Conservation (phyloP, 2,888 invertebrate genomes). For the Penaeus monodon region DNA sequence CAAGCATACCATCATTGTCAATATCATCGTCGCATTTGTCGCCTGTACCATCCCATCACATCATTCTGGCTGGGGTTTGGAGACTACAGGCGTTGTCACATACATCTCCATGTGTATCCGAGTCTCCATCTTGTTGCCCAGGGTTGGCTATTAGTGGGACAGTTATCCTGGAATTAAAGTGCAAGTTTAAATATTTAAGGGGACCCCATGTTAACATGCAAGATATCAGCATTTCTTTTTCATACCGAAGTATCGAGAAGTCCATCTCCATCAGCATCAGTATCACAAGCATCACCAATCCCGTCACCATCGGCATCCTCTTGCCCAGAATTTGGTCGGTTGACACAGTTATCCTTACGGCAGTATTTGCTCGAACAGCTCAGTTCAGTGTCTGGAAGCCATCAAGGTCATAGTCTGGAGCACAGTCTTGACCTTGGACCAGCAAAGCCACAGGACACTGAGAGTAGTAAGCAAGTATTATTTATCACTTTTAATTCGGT, state of each 20-base stretch:
- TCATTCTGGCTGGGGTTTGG: slow-evolving; percentile 93
- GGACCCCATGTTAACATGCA: slow-evolving; percentile 71
- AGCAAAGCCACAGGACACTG: slow-evolving; percentile 90
- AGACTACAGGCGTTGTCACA: slow-evolving; percentile 87
- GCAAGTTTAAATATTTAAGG: slow-evolving; percentile 65
- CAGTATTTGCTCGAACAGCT: slow-evolving; percentile 81
- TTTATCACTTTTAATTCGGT: too few relatives aligned
- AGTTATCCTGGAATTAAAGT: slow-evolving; percentile 83
- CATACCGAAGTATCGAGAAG: slow-evolving; percentile 73
- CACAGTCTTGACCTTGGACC: slow-evolving; percentile 89
- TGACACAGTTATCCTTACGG: slow-evolving; percentile 83
- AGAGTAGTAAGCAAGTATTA: not conserved
- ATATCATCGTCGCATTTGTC: slow-evolving; percentile 73
- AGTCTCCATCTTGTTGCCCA: slow-evolving; percentile 86
- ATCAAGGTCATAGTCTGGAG: slow-evolving; percentile 86
- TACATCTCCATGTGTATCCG: slow-evolving; percentile 88
- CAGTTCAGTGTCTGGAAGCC: slow-evolving; percentile 84
- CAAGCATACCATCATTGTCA: slow-evolving; percentile 74
- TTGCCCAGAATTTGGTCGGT: slow-evolving; percentile 76
- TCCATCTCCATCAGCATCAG: slow-evolving; percentile 87
- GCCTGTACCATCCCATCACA: slow-evolving; percentile 80
- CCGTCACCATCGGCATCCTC: slow-evolving; percentile 75
- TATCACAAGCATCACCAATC: slow-evolving; percentile 91
- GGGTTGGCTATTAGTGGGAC: slow-evolving; percentile 86
- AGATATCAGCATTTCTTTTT: slow-evolving; percentile 77